Evolutionary conservation across 2,797 vertebrate genomes (phyloP), one percentile per base, ranked within the genome.

Genomic region (Chiloscyllium punctatum): DNA sequence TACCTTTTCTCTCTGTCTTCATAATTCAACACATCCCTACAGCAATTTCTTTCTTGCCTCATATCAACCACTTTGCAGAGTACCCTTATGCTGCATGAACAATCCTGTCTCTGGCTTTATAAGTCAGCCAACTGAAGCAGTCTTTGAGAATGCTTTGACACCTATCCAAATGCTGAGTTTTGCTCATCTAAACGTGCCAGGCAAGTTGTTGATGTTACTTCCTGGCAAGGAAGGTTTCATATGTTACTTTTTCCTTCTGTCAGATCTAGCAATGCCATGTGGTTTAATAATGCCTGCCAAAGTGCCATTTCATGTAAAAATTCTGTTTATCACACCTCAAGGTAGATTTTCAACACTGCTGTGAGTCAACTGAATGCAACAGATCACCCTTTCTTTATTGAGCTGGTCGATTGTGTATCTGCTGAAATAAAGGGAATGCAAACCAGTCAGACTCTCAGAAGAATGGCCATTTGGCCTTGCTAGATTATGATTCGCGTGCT

Each of bases 311-410:
- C 62, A 42, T 23, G 23, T 42, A 69, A 92, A 37, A 69, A 25
- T 91, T 91, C 88, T 91, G 88, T 66, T 91, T 68, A 91, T 92
- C 90, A 92, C 90, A 92, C 90, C 37, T 92, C 66, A 25, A 42
- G 23, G 62, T 42, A 92, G n/a, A 69, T 92, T 68, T 92, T 69
- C n/a, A 92, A 69, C 90, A 51, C 66, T 23, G 9, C 21, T 92
- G n/a, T n/a, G 90, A 42, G 62, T 25, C 23, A 69, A 68, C 69
- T 9, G 7, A 37, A n/a, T 33, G 62, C 6, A 68, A 23, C n/a
- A 92, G 66, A 92, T 69, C n/a, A 66, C 16, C 66, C 8, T 8
- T 69, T 37, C 21, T 68, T 92, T 69, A 92, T 42, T 11, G 33
- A 42, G 62, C 18, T 69, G 90, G n/a, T 3, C 7, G 33, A 92